Evolutionary conservation across 2,113 vertebrate species (phyloP).

Genomic region (Dolichotis patagonum): DNA sequence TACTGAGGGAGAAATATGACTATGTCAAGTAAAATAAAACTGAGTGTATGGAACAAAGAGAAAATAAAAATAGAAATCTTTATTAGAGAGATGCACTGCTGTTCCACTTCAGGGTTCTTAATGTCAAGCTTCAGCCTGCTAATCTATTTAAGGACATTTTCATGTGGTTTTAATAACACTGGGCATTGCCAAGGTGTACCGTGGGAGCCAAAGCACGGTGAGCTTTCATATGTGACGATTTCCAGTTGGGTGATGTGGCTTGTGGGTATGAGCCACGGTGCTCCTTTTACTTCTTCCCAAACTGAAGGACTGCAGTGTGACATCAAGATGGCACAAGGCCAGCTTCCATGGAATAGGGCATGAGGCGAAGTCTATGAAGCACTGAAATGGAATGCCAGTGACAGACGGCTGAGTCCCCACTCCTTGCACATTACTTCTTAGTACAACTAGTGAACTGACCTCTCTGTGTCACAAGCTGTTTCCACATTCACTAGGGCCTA

Average conservation of each 20-base stretch:
- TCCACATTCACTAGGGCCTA: background rate
- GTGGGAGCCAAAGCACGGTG: background rate
- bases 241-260: background rate
- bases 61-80: conserved; percentile 50
- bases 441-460: background rate
- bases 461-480: background rate
- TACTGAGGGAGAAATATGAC: conserved; percentile 72
- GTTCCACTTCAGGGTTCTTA: background rate
- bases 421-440: background rate
- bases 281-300: background rate
- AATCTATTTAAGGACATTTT: background rate
- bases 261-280: background rate
- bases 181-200: background rate
- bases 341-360: background rate
- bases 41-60: conserved; percentile 15
- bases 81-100: background rate
- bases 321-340: background rate
- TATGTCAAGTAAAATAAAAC: conserved; percentile 49
- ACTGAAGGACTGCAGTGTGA: background rate
- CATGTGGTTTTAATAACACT: background rate
- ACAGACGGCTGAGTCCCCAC: background rate
- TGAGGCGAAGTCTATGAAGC: background rate
- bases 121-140: background rate
- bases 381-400: background rate
- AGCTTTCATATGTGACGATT: background rate